Evolutionary conservation across 2,113 vertebrate genomes (phyloP), one percentile per base, ranked within the genome.

Genomic region (Nyctibius bracteatus): DNA sequence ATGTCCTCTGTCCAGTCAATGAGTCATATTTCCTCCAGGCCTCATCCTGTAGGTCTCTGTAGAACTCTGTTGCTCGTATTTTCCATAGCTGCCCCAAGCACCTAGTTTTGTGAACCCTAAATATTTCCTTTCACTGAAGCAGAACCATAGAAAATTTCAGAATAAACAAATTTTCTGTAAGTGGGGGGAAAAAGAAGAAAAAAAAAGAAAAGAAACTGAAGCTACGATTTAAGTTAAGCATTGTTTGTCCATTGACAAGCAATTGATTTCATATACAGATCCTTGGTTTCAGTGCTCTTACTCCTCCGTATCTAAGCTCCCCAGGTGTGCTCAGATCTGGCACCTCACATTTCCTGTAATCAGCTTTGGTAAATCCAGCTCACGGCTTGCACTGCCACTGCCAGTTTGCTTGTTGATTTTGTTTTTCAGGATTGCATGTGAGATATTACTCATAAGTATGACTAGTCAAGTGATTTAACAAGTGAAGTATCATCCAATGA

Each of bases 371-470:
- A 47, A 86, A 81, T 63, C 24, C 39, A 78, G 33, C 59, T 92
- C 47, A 86, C 55, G 72, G 51, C 28, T 96, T 94, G 31, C 73
- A 46, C 30, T 73, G 65, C 54, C 67, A 37, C 67, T 92, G 87
- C 24, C 79, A 67, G 72, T 80, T 96, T 88, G 49, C 52, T 90
- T 81, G 51, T 43, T 87, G 55, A n/a, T 78, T 43, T 83, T 92
- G 47, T 86, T 94, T 86, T 80, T 87, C 71, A 54, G 62, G 70
- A 84, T 81, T 95, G 81, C 52, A 86, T 88, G 88, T 89, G 94
- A 95, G 86, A 77, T 88, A 83, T 97, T 96, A 97, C 84, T 97
- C 97, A 96, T 96, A 75, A 91, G 75, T 67, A 91, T 92, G 92
- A 97, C 88, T 86, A 94, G 84, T 79, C 52, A 92, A 96, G 89